These are phyloP conservation scores for Cephus pygmeus DNA, from an alignment of 2,888 invertebrate genomes.

Conservation along the genomic window DNA sequence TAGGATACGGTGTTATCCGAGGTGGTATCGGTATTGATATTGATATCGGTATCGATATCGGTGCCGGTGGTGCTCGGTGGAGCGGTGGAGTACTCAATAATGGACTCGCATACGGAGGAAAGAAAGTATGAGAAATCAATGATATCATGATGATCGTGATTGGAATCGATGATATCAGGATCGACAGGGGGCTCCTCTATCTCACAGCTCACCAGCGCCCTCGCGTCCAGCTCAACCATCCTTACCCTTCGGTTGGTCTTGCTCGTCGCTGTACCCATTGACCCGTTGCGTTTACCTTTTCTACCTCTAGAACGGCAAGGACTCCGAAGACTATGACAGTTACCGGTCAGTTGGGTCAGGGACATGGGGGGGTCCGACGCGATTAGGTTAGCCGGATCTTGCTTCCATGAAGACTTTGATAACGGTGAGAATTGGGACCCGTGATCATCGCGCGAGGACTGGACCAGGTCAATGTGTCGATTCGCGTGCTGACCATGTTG, in stretches of 20 bases:
- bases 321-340: constrained; percentile 8
- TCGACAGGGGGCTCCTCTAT: constrained; percentile 33
- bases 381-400: background rate
- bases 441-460: background rate
- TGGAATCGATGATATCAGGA: constrained; percentile 8
- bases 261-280: background rate
- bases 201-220: constrained; percentile 45
- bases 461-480: background rate
- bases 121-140: constrained; percentile 11
- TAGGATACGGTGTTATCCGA: constrained; percentile 1
- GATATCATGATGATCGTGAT: constrained; percentile 20
- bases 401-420: background rate
- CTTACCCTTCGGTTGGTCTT: constrained; percentile 37
- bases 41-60: background rate
- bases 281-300: constrained; percentile 3
- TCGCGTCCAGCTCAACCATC: constrained; percentile 45
- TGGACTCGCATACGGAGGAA: constrained; percentile 18
- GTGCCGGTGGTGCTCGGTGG: constrained; percentile 11
- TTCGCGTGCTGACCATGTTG: constrained; percentile 10
- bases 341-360: constrained; percentile 7
- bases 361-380: background rate
- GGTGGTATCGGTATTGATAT: background rate
- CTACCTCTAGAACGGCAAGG: constrained; percentile 11
- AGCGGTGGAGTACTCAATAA: background rate
- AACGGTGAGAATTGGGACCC: background rate